Evolutionary conservation across 2,797 vertebrate species (phyloP).

Genomic region (Salmo trutta): DNA sequence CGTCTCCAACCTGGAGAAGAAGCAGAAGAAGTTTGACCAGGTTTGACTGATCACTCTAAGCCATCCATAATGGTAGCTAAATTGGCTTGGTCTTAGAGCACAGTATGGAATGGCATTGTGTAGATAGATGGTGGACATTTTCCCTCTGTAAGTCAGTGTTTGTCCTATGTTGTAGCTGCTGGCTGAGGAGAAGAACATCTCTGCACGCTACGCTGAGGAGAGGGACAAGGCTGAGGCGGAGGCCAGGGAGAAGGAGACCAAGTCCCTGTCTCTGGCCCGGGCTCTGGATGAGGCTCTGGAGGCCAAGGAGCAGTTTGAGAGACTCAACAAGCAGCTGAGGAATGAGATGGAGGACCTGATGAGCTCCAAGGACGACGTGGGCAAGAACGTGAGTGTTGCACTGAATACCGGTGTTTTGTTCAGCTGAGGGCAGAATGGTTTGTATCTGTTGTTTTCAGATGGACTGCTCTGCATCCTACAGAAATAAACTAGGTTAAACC

Average conservation of each 20-base stretch:
- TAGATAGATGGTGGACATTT: background rate
- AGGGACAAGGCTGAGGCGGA: slow-evolving; percentile 95
- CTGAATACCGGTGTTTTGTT: background rate
- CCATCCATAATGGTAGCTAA: background rate
- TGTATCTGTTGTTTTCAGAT: background rate
- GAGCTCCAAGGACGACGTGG: slow-evolving; percentile 98
- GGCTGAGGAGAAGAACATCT: slow-evolving; percentile 96
- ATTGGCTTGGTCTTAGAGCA: background rate
- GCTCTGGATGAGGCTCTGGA: slow-evolving; percentile 94
- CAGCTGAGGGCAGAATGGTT: background rate
- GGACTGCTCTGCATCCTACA: background rate
- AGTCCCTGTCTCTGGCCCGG: slow-evolving; percentile 89
- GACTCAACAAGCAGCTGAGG: slow-evolving; percentile 89
- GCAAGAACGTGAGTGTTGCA: slow-evolving; percentile 88
- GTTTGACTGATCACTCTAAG: slow-evolving; percentile 44
- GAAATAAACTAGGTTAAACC: too few relatives aligned
- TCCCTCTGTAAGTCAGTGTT: background rate
- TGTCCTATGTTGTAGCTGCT: slow-evolving; percentile 78
- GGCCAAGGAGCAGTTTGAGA: slow-evolving; percentile 94
- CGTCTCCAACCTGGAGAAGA: slow-evolving; percentile 88
- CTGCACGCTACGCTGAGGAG: slow-evolving; percentile 92
- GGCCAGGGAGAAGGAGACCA: slow-evolving; percentile 96
- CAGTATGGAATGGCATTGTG: background rate
- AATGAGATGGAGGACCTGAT: slow-evolving; percentile 98
- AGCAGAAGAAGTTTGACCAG: slow-evolving; percentile 92